Evolutionary conservation across 2,797 vertebrate species (phyloP).

Genomic region (Enteromius radiatus): DNA sequence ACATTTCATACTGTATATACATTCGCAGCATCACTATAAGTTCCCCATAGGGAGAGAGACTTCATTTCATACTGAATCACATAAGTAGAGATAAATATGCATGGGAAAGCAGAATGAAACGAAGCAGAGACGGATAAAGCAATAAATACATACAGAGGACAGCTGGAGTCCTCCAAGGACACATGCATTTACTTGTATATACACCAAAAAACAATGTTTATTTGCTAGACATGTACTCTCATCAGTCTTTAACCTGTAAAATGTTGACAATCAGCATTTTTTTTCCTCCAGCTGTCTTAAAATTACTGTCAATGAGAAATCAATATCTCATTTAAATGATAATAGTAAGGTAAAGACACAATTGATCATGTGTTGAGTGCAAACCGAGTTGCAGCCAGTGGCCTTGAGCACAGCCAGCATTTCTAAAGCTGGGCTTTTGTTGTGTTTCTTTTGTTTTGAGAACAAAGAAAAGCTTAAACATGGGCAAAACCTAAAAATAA

Average conservation of each 20-base stretch:
- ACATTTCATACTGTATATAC: conserved; percentile 36
- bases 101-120: conserved; percentile 6
- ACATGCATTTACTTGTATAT: conserved; percentile 43
- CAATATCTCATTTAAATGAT: conserved; percentile 71
- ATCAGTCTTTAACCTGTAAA: conserved; percentile 53
- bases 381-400: conserved; percentile 5
- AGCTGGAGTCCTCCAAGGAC: conserved; percentile 58
- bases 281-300: conserved; percentile 53
- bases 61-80: conserved; percentile 43
- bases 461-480: conserved; percentile 46
- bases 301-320: conserved; percentile 63
- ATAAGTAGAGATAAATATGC: background rate
- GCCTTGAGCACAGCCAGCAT: conserved; percentile 41
- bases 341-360: conserved; percentile 55
- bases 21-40: conserved; percentile 5
- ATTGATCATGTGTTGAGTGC: conserved; percentile 52
- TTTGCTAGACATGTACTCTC: conserved; percentile 10
- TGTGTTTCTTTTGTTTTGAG: background rate
- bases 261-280: conserved; percentile 23
- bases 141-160: conserved; percentile 7
- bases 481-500: conserved; percentile 7
- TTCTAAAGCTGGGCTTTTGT: conserved; percentile 32
- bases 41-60: conserved; percentile 14
- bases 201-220: conserved; percentile 25
- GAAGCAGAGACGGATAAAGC: background rate